phyloP scores from a whole-genome alignment of 2,797 vertebrate genomes.

The Myotis vivesi region DNA sequence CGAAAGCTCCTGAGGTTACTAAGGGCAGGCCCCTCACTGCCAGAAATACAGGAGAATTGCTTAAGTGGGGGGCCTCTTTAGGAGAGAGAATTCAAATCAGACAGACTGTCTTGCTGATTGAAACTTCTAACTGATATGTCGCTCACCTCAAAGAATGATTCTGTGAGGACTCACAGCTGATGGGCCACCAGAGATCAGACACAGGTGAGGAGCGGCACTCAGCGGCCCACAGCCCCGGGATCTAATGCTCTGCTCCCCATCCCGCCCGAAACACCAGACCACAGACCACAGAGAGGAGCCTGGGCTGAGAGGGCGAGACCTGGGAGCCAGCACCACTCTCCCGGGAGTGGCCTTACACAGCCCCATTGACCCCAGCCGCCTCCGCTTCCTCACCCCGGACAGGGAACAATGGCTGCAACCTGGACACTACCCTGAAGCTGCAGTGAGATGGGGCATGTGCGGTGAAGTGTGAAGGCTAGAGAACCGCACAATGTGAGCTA shows the following conservation, averaged over 20 bases:
- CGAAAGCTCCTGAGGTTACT: not conserved
- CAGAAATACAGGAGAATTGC: not conserved
- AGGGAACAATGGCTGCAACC: not conserved
- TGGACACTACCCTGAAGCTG: not conserved
- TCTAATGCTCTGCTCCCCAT: not conserved
- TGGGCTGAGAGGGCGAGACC: not conserved
- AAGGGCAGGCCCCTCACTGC: not conserved
- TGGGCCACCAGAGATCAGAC: not conserved
- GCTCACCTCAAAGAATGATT: not conserved
- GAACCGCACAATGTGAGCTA: accelerated
- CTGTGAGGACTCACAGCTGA: not conserved
- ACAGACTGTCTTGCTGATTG: not conserved
- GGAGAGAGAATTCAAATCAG: not conserved
- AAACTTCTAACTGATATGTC: not conserved
- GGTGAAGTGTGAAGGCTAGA: not conserved
- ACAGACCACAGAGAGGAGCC: not conserved
- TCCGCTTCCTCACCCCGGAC: not conserved
- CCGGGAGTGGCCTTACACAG: not conserved
- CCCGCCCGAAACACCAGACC: accelerated
- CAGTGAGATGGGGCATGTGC: not conserved
- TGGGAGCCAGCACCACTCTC: not conserved
- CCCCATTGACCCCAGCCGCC: accelerated
- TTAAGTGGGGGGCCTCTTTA: not conserved
- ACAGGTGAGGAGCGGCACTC: accelerated
- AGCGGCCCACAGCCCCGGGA: too few species aligned